phyloP scores from a whole-genome alignment of 2,797 vertebrate genomes.

The Presbytis comata region DNA sequence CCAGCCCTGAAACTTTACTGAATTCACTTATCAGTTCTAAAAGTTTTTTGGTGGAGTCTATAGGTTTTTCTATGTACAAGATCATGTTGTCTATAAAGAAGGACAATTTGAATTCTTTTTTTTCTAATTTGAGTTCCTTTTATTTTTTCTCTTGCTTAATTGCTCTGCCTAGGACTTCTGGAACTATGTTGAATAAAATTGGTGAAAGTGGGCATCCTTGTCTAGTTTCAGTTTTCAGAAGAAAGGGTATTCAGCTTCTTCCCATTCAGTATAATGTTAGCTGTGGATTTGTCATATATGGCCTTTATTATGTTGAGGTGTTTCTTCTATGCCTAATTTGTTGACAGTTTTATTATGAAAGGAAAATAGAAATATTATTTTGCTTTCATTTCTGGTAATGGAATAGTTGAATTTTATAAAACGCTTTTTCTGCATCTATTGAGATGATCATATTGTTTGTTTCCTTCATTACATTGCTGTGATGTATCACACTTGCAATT shows the following conservation, averaged over 20 bases:
- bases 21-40: neutral
- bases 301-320: neutral
- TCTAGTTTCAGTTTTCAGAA: neutral
- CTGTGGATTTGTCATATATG: neutral
- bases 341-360: neutral
- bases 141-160: neutral
- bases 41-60: neutral
- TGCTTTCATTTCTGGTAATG: too few species aligned
- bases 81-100: neutral
- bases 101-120: neutral
- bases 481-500: neutral
- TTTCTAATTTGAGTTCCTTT: neutral
- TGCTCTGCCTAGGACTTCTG: neutral
- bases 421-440: neutral
- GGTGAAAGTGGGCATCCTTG: neutral
- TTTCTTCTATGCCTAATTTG: neutral
- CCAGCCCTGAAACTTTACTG: neutral
- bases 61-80: neutral
- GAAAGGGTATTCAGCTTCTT: neutral
- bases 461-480: neutral
- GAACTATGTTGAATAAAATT: neutral
- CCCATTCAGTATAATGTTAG: neutral
- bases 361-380: neutral
- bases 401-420: neutral
- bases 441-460: neutral